phyloP scores from a whole-genome alignment of 2,888 invertebrate species.

The Campoplex nolae region DNA sequence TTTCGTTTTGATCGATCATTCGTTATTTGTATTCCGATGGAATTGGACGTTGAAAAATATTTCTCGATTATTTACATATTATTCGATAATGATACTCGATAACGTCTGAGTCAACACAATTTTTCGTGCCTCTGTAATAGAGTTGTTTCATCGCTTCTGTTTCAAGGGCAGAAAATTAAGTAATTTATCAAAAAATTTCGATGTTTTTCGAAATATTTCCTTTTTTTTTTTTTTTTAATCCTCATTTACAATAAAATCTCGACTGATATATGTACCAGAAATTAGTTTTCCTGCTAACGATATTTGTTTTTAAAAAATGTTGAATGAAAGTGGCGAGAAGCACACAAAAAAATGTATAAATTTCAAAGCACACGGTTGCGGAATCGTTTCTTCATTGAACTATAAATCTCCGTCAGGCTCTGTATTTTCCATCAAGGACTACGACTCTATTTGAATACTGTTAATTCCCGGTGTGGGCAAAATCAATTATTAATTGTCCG shows the following conservation, averaged over 20 bases:
- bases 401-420: background rate
- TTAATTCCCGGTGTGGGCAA: background rate
- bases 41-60: background rate
- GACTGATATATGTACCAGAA: background rate
- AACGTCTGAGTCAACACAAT: too few species aligned
- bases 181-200: too few species aligned
- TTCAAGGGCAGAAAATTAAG: too few species aligned
- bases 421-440: background rate
- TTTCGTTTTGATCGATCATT: constrained; percentile 9
- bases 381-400: background rate
- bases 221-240: background rate
- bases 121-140: too few species aligned
- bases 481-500: background rate
- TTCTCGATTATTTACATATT: background rate
- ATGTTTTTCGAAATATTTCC: too few species aligned
- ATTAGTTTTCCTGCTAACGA: too few species aligned
- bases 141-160: too few species aligned
- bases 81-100: background rate
- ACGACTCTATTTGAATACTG: background rate
- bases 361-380: background rate
- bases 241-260: background rate
- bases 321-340: background rate
- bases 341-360: too few species aligned
- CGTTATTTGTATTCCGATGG: background rate
- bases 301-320: background rate